Conservation (phyloP, 2,797 vertebrate genomes). For the Rhodeus uyekii region DNA sequence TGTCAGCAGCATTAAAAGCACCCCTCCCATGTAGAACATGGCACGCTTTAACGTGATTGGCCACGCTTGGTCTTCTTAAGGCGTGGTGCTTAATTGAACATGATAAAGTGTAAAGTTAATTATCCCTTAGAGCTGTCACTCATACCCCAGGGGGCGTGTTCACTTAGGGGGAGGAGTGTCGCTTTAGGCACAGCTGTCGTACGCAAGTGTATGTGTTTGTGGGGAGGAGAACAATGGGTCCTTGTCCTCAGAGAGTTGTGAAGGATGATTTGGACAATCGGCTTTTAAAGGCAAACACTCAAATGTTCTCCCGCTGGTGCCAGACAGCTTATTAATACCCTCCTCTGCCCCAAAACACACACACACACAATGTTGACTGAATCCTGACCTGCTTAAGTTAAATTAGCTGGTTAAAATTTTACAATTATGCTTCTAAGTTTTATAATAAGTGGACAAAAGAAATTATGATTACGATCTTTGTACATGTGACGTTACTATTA, state of each 20-base stretch:
- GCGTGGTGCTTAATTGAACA: conserved; percentile 98
- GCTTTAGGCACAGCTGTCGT: conserved; percentile 95
- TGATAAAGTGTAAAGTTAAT: conserved; percentile 99
- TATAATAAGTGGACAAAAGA: not conserved
- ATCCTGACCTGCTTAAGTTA: not conserved
- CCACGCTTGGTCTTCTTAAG: conserved; percentile 82
- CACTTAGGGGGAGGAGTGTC: conserved; percentile 72
- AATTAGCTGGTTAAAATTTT: not conserved
- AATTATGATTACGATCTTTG: not conserved
- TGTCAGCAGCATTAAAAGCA: conserved; percentile 72
- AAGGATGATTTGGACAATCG: conserved; percentile 98
- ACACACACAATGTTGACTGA: conserved; percentile 39
- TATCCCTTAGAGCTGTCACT: conserved; percentile 99
- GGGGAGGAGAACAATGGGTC: conserved; percentile 88
- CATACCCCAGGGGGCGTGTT: conserved; percentile 89
- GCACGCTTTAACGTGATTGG: conserved; percentile 97
- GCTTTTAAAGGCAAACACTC: conserved; percentile 92
- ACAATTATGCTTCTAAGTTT: not conserved
- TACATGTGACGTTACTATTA: not conserved
- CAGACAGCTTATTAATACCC: conserved; percentile 78
- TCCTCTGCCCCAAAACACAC: conserved; percentile 61
- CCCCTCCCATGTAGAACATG: conserved; percentile 77
- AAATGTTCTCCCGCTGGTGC: conserved; percentile 81
- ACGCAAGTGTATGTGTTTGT: conserved; percentile 71
- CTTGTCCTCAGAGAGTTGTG: conserved; percentile 90